A percentile compares a stretch with the other conserved stretches of the same genome.
Evolutionary conservation across 2,888 invertebrate species (phyloP).

Genomic region (Watsonalla binaria): DNA sequence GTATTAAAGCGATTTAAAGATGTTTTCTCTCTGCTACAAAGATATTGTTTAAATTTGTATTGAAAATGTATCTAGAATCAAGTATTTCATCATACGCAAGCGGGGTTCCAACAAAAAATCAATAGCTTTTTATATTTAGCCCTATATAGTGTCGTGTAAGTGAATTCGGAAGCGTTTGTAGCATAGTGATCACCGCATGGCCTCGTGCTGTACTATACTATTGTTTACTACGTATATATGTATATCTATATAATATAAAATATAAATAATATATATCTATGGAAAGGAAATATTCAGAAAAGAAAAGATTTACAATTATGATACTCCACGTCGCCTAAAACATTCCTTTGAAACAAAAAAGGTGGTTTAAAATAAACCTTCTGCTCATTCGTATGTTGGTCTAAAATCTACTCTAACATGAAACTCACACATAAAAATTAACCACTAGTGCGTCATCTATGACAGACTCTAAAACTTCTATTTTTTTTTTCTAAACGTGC

Average conservation of each 20-base stretch:
- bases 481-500: slow-evolving; percentile 63
- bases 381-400: slow-evolving; percentile 27
- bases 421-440: slow-evolving; percentile 54
- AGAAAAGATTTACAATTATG: slow-evolving; percentile 34
- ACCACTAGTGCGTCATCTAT: slow-evolving; percentile 61
- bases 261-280: slow-evolving; percentile 24
- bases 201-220: slow-evolving; percentile 29
- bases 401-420: slow-evolving; percentile 54
- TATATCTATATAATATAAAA: slow-evolving; percentile 21
- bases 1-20: background rate
- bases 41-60: background rate
- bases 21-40: no score
- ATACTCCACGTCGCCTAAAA: slow-evolving; percentile 62
- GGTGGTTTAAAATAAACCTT: slow-evolving; percentile 31
- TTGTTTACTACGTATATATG: slow-evolving; percentile 10
- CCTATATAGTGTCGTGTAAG: slow-evolving; percentile 33
- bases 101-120: slow-evolving; percentile 1
- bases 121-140: slow-evolving; percentile 16
- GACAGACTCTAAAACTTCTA: slow-evolving; percentile 50
- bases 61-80: background rate
- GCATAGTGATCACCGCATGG: slow-evolving; percentile 28
- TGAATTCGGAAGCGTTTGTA: slow-evolving; percentile 34
- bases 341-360: slow-evolving; percentile 57
- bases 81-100: background rate
- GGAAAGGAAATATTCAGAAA: slow-evolving; percentile 25